Evolutionary conservation across 2,888 invertebrate genomes (phyloP).

Genomic region (Eilema caniola): DNA sequence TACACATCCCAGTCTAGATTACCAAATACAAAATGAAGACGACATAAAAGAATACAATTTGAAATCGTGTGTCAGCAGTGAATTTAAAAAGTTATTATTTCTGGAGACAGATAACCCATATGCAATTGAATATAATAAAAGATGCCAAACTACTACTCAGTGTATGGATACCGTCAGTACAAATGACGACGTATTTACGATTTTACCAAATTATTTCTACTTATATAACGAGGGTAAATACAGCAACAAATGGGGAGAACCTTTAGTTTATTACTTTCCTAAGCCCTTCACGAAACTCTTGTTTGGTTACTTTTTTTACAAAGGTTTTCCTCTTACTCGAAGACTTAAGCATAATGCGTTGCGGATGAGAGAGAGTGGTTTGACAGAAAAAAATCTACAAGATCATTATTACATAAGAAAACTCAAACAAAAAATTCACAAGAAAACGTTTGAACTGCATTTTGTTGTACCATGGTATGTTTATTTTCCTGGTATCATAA

Average conservation of each 20-base stretch:
- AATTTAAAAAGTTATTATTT: conserved; percentile 14
- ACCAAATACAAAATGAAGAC: conserved; percentile 56
- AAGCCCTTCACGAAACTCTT: conserved; percentile 25
- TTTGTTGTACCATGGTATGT: conserved; percentile 39
- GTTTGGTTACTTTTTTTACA: conserved; percentile 36
- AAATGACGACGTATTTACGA: conserved; percentile 9
- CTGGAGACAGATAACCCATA: conserved; percentile 7
- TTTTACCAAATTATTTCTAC: conserved; percentile 17
- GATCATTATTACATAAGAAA: conserved; percentile 22
- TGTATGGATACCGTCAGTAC: conserved; percentile 18
- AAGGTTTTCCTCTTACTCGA: conserved; percentile 40
- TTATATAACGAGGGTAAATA: conserved; percentile 18
- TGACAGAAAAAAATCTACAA: conserved; percentile 26
- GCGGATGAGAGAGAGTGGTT: conserved; percentile 39
- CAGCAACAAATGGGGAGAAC: conserved; percentile 18
- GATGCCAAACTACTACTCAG: conserved; percentile 27
- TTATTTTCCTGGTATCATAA: conserved; percentile 19
- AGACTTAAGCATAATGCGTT: conserved; percentile 29
- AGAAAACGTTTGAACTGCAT: conserved; percentile 18
- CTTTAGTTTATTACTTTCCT: conserved; percentile 21
- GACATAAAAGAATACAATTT: conserved; percentile 52
- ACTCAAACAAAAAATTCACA: conserved; percentile 25
- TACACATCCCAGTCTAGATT: conserved; percentile 49
- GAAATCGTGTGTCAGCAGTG: conserved; percentile 62
- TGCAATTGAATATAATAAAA: background rate